Conservation (phyloP, 1,140 invertebrate genomes). For the Leptinotarsa undecemlineata region DNA sequence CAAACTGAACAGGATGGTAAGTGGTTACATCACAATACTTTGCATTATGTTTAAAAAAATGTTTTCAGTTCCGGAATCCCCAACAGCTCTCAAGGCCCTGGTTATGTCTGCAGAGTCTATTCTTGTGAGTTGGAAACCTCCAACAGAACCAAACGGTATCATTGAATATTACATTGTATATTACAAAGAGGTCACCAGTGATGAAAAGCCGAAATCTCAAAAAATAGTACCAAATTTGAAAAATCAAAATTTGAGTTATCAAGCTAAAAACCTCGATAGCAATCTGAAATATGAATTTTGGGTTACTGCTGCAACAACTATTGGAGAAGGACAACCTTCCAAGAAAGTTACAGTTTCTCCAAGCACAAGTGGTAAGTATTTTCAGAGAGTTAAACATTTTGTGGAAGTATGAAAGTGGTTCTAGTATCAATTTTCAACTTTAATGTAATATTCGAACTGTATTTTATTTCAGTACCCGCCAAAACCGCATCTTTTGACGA, state of each 20-base stretch:
- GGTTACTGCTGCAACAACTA: conserved; percentile 91
- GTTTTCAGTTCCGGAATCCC: conserved; percentile 83
- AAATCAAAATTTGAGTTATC: conserved; percentile 68
- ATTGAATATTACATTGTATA: conserved; percentile 94
- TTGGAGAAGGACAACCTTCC: conserved; percentile 88
- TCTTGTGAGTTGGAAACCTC: conserved; percentile 90
- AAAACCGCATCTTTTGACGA: conserved; percentile 92
- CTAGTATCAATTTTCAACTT: too few relatives aligned
- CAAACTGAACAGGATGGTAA: conserved; percentile 94
- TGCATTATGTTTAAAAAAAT: not conserved
- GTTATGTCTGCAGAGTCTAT: conserved; percentile 90
- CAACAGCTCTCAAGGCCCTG: conserved; percentile 88
- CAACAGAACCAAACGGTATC: conserved; percentile 88
- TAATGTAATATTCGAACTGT: not conserved
- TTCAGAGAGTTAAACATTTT: not conserved
- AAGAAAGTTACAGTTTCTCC: conserved; percentile 82
- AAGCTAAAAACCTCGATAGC: conserved; percentile 81
- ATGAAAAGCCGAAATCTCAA: conserved; percentile 56
- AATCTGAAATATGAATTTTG: conserved; percentile 88
- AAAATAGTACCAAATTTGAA: conserved; percentile 54
- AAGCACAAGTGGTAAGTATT: conserved; percentile 71
- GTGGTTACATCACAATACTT: conserved; percentile 26
- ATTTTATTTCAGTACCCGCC: conserved; percentile 73
- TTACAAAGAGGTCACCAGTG: conserved; percentile 70
- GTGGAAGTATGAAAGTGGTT: not conserved